Base-by-base conservation (phyloP, 1,140 invertebrate species). In the Achroia grisella region DNA sequence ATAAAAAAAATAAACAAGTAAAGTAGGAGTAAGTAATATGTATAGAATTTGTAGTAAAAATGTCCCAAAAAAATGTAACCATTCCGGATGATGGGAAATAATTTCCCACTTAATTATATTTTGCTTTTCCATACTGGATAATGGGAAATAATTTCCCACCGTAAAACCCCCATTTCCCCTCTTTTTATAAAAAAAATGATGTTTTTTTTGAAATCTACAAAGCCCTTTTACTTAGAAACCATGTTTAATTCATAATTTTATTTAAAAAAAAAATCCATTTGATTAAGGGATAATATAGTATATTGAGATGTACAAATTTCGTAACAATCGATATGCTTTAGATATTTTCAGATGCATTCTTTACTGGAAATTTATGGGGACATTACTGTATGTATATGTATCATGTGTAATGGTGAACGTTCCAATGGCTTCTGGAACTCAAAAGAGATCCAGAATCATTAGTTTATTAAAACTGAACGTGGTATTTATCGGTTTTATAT, bases 91-190 rank as follows among this genome's bases (percentile, higher is more conserved):
- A 39, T 51, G 55, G 59, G 62, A 66, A 66, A 59, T 66, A n/a
- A n/a, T n/a, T n/a, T n/a, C n/a, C n/a, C n/a, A n/a, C n/a, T n/a
- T n/a, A n/a, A n/a, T n/a, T n/a, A n/a, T n/a, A n/a, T n/a, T n/a
- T n/a, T n/a, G n/a, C n/a, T n/a, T n/a, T n/a, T n/a, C n/a, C n/a
- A n/a, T n/a, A n/a, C n/a, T n/a, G n/a, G n/a, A n/a, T n/a, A n/a
- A n/a, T n/a, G n/a, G n/a, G n/a, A n/a, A n/a, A n/a, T n/a, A 59
- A 57, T 66, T 66, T 66, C 59, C 58, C 59, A 62, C 56, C 45
- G 50, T 27, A 56, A 66, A 66, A 62, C 44, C 49, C 34, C 53
- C 52, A 41, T 56, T 66, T 56, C 51, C 58, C 58, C 52, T 12
- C 54, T 51, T 35, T 49, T 49, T 52, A 48, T 39, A 48, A 51